Conservation (phyloP, 2,797 vertebrate genomes). For the Liasis olivaceus region DNA sequence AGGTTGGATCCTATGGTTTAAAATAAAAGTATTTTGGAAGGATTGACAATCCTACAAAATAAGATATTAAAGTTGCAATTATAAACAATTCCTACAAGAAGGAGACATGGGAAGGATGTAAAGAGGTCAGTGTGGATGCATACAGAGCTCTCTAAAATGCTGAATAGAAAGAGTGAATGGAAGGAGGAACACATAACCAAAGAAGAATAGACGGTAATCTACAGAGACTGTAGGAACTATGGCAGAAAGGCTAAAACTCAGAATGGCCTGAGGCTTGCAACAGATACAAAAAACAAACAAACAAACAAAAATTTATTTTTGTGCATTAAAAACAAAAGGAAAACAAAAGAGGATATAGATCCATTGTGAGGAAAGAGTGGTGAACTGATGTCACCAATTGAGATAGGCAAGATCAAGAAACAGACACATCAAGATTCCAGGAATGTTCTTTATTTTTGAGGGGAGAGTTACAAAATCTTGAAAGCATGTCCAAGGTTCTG, state of each 20-base stretch:
- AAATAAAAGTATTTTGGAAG: neutral
- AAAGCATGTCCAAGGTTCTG: neutral
- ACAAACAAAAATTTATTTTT: neutral
- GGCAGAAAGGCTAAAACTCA: neutral
- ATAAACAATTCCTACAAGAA: neutral
- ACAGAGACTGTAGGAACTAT: neutral
- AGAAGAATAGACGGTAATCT: neutral
- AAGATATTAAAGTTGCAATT: neutral
- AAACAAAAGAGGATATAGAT: neutral
- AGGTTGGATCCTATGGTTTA: too few species aligned
- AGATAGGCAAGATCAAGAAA: neutral
- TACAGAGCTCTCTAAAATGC: neutral
- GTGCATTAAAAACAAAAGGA: neutral
- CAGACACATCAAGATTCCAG: neutral
- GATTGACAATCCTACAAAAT: neutral
- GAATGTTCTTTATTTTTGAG: neutral
- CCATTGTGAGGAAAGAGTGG: neutral
- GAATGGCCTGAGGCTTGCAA: neutral
- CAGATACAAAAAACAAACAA: neutral
- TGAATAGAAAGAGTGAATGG: neutral
- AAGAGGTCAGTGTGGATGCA: neutral
- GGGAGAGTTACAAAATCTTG: neutral
- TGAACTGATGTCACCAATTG: neutral
- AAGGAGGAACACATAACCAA: neutral
- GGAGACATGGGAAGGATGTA: neutral